Percentiles rank a stretch among this genome's conserved stretches.
These are phyloP conservation scores for Paedocypris sp. DNA, from an alignment of 2,113 vertebrate species.

Conservation along the genomic window DNA sequence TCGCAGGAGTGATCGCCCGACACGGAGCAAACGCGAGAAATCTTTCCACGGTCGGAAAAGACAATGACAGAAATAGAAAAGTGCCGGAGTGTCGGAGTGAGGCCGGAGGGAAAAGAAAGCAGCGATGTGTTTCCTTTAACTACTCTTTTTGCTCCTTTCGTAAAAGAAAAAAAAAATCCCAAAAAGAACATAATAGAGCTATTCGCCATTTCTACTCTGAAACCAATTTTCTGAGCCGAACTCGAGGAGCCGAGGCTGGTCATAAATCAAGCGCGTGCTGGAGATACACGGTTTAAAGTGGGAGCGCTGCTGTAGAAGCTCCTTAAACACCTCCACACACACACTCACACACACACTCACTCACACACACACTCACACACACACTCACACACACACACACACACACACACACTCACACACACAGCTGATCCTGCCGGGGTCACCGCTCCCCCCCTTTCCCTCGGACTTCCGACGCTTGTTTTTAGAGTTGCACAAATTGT, in stretches of 20 bases:
- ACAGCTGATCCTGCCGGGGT: no score
- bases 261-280: conserved; percentile 28
- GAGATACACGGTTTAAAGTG: conserved; percentile 21
- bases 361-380: no score
- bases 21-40: no score
- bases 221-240: conserved; percentile 22
- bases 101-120: background rate
- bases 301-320: conserved; percentile 22
- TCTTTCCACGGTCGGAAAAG: conserved; percentile 21
- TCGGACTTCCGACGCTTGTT: no score
- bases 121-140: conserved; percentile 1
- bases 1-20: no score
- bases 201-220: background rate
- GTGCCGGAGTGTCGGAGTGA: conserved; percentile 1
- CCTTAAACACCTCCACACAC: conserved; percentile 28
- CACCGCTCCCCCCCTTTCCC: no score
- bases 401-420: no score
- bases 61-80: conserved; percentile 1
- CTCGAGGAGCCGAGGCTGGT: background rate
- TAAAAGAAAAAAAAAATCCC: background rate
- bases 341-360: no score
- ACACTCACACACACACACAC: no score
- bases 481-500: no score
- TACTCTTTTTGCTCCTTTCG: conserved; percentile 11
- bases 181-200: no score